Evolutionary conservation across 2,888 invertebrate species (phyloP).

Genomic region (Digitonthophagus gazella): DNA sequence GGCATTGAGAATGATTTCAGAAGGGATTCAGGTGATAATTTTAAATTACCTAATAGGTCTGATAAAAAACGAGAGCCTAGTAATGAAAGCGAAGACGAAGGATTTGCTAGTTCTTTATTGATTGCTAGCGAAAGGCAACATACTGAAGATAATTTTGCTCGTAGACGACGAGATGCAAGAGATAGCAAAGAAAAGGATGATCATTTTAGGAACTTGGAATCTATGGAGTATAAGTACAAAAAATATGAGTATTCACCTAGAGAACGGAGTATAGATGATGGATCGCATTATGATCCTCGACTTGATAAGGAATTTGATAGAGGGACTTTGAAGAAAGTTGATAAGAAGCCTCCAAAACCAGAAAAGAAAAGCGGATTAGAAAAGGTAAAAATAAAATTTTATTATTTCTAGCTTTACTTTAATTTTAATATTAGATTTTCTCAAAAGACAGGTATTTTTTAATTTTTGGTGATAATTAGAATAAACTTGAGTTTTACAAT

Average conservation of each 20-base stretch:
- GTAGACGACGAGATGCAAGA: constrained; percentile 34
- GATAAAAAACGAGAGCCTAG: constrained; percentile 37
- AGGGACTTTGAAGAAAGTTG: constrained; percentile 51
- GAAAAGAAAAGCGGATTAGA: constrained; percentile 71
- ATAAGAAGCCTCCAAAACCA: constrained; percentile 57
- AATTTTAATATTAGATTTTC: too few relatives aligned
- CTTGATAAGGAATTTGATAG: constrained; percentile 56
- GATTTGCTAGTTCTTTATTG: constrained; percentile 66
- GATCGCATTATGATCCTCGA: constrained; percentile 65
- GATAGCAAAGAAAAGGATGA: constrained; percentile 37
- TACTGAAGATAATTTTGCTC: constrained; percentile 61
- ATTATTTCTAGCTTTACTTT: not conserved
- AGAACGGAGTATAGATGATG: constrained; percentile 64
- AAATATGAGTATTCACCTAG: constrained; percentile 57
- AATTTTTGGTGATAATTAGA: too few relatives aligned
- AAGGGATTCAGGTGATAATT: constrained; percentile 62
- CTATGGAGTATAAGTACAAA: constrained; percentile 55
- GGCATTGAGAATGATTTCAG: constrained; percentile 80
- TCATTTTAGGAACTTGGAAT: constrained; percentile 44
- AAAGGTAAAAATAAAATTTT: constrained; percentile 55
- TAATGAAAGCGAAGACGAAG: constrained; percentile 69
- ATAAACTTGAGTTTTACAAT: too few relatives aligned
- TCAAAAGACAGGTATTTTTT: too few relatives aligned
- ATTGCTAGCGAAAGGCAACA: constrained; percentile 73
- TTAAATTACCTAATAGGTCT: constrained; percentile 35